Percentiles rank a stretch among this genome's conserved stretches.
Conservation (phyloP, 1,140 invertebrate species). For the Linepithema humile region DNA sequence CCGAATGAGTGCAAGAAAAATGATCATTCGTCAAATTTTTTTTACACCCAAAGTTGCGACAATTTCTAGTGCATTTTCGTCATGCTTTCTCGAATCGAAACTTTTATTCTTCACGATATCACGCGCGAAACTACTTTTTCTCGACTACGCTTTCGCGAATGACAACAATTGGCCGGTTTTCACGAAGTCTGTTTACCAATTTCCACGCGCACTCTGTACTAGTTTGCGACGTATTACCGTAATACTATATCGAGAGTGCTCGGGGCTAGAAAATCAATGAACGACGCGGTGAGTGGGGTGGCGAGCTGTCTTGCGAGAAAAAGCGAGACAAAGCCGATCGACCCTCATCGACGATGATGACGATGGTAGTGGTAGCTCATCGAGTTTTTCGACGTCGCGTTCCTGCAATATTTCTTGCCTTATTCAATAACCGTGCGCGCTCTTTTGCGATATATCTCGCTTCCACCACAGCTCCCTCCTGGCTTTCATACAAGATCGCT, state of each 20-base stretch:
- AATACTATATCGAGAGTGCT: slow-evolving; percentile 15
- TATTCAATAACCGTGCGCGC: slow-evolving; percentile 35
- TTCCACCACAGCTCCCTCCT: background rate
- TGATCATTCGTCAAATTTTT: background rate
- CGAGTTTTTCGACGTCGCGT: slow-evolving; percentile 54
- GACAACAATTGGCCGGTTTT: background rate
- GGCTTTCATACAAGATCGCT: background rate
- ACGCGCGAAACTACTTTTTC: slow-evolving; percentile 13
- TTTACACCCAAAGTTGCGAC: background rate
- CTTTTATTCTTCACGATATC: background rate
- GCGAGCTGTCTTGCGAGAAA: slow-evolving; percentile 33
- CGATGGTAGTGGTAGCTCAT: background rate
- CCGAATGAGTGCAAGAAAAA: background rate
- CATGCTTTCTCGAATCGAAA: background rate
- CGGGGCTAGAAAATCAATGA: slow-evolving; percentile 34
- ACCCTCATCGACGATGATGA: slow-evolving; percentile 1
- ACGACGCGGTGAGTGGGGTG: background rate
- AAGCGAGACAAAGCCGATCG: slow-evolving; percentile 31
- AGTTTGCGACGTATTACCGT: slow-evolving; percentile 33
- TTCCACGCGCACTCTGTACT: slow-evolving; percentile 1
- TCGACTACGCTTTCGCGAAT: background rate
- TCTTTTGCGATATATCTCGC: background rate
- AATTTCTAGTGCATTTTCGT: background rate
- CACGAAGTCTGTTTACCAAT: slow-evolving; percentile 41
- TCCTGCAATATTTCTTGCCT: slow-evolving; percentile 11